Evolutionary conservation across 1,140 invertebrate genomes (phyloP).

Genomic region (Goniozus legneri): DNA sequence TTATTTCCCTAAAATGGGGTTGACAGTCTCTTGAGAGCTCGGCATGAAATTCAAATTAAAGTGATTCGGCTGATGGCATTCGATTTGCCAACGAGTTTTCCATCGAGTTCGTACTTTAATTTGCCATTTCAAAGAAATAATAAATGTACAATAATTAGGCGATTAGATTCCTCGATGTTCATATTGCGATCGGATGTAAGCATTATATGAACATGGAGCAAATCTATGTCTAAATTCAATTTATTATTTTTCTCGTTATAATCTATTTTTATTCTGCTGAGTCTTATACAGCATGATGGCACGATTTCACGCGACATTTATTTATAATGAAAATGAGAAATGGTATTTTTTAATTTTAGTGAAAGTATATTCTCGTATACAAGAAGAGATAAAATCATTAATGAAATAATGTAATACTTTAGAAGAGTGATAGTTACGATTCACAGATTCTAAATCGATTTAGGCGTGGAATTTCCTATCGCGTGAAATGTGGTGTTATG

Average conservation of each 20-base stretch:
- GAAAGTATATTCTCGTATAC: neutral
- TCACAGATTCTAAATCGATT: neutral
- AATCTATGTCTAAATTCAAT: too few relatives aligned
- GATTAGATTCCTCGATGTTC: neutral
- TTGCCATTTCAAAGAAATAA: neutral
- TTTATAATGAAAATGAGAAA: neutral
- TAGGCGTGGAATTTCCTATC: neutral
- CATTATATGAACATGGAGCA: neutral
- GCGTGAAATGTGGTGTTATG: conserved; percentile 3
- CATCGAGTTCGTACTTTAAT: conserved; percentile 16
- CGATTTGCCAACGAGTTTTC: conserved; percentile 17
- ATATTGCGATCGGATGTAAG: neutral
- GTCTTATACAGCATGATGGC: conserved; percentile 12
- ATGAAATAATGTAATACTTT: neutral
- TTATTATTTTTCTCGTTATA: neutral
- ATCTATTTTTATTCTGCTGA: conserved; percentile 23
- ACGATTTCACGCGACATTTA: neutral
- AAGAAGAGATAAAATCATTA: too few relatives aligned
- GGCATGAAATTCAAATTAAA: conserved; percentile 9
- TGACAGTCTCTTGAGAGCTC: conserved; percentile 20
- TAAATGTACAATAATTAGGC: conserved; percentile 20
- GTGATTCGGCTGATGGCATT: conserved; percentile 9
- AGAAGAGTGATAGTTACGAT: neutral
- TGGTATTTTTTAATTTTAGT: neutral
- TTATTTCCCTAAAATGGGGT: conserved; percentile 26